phyloP scores from a whole-genome alignment of 1,140 invertebrate species.

The Caenorhabditis brenneri region DNA sequence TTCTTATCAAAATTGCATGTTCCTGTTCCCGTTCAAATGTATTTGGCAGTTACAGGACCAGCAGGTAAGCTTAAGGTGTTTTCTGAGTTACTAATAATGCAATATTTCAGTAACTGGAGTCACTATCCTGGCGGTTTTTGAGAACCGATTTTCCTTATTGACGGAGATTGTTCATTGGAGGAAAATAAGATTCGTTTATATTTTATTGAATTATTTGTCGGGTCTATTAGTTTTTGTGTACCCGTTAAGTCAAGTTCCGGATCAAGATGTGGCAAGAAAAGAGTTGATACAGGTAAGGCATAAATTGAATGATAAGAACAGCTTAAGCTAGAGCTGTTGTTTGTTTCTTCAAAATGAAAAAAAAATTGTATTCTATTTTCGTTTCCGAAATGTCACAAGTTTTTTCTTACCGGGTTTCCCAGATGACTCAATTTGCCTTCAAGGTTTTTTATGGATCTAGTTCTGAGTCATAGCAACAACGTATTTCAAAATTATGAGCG shows the following conservation, averaged over 20 bases:
- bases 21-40: neutral
- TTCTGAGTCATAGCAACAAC: no score
- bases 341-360: no score
- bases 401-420: no score
- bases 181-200: neutral
- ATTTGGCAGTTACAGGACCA: neutral
- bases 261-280: neutral
- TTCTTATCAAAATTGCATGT: neutral
- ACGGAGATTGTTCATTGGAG: neutral
- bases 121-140: neutral
- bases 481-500: no score
- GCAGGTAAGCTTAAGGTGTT: neutral
- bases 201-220: neutral
- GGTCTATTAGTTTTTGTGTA: neutral
- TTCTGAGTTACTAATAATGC: neutral
- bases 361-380: no score
- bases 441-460: neutral
- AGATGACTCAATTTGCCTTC: neutral
- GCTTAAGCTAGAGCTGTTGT: no score
- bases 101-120: neutral
- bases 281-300: neutral
- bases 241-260: neutral
- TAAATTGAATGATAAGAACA: neutral
- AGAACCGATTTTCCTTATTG: neutral
- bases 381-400: no score